These are phyloP conservation scores for Aphodius granarius DNA, from an alignment of 2,888 invertebrate genomes.

Conservation along the genomic window DNA sequence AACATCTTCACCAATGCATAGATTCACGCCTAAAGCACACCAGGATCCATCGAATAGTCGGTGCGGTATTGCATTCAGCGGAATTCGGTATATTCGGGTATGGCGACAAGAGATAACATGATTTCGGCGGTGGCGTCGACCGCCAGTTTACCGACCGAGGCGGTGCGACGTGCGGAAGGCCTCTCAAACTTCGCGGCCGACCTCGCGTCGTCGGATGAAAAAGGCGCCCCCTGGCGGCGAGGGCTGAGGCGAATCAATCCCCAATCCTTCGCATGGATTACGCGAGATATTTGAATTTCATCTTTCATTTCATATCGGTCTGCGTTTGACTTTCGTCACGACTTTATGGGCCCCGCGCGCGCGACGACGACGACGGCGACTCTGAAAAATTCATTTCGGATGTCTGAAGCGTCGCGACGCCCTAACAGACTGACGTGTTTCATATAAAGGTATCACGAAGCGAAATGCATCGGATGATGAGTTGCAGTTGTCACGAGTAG, in stretches of 20 bases:
- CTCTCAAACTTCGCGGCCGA: background rate
- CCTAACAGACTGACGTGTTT: background rate
- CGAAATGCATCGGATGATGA: background rate
- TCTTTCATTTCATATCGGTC: conserved; percentile 23
- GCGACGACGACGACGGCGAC: background rate
- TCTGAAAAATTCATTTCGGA: background rate
- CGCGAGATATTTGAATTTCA: conserved; percentile 26
- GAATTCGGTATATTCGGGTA: background rate
- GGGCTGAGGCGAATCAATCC: conserved; percentile 16
- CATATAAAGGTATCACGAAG: background rate
- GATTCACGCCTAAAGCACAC: background rate
- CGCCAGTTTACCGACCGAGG: background rate
- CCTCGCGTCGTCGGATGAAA: background rate
- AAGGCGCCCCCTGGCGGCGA: conserved; percentile 1
- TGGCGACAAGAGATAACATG: conserved; percentile 7
- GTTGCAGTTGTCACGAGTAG: too few species aligned
- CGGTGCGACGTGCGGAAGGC: conserved; percentile 11
- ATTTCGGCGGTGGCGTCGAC: background rate
- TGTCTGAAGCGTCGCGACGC: background rate
- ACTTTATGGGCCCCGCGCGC: conserved; percentile 15
- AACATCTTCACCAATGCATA: background rate
- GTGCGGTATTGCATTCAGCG: conserved; percentile 7
- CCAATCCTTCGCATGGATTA: conserved; percentile 22
- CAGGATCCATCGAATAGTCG: background rate
- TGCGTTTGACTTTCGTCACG: conserved; percentile 17